Evolutionary conservation across 2,113 vertebrate genomes (phyloP).

Genomic region (Acrocephalus kingi): DNA sequence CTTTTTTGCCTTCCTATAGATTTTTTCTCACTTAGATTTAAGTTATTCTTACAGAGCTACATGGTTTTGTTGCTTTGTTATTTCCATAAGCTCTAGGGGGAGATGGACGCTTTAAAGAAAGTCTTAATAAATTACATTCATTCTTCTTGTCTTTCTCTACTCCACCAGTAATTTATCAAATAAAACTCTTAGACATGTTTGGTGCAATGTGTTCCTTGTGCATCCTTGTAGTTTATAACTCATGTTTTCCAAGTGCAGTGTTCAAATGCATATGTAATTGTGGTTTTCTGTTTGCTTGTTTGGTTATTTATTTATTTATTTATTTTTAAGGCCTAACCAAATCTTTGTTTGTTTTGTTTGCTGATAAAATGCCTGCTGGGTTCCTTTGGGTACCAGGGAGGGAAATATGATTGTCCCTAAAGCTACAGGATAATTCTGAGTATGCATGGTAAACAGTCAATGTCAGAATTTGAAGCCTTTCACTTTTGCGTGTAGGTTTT

Average conservation of each 20-base stretch:
- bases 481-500: neutral
- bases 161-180: neutral
- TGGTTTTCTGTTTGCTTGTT: neutral
- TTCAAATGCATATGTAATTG: neutral
- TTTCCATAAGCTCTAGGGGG: neutral
- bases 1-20: neutral
- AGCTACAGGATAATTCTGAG: neutral
- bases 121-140: constrained; percentile 21
- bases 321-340: neutral
- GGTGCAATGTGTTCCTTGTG: neutral
- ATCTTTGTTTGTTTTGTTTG: neutral
- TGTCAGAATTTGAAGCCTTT: neutral
- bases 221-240: neutral
- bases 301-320: neutral
- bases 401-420: neutral
- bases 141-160: neutral
- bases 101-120: neutral
- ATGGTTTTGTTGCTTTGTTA: neutral
- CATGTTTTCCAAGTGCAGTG: neutral
- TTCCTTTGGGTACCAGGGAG: neutral
- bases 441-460: rapidly evolving
- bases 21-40: neutral
- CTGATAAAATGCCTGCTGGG: neutral
- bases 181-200: neutral
- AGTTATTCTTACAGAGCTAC: neutral